phyloP scores from a whole-genome alignment of 2,113 vertebrate species.

The Narcine bancroftii region DNA sequence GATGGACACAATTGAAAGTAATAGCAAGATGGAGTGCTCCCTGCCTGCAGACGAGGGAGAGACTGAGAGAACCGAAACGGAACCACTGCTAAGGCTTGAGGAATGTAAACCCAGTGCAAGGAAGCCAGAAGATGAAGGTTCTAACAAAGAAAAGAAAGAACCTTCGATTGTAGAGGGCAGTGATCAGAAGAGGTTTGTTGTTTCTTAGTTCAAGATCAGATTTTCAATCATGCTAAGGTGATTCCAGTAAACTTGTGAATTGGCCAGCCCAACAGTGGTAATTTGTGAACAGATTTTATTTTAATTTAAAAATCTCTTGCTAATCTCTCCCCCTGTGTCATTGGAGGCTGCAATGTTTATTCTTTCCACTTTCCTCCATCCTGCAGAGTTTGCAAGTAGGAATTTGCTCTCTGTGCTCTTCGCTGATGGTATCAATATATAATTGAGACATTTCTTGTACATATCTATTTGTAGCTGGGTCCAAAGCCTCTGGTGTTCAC shows the following conservation, averaged over 20 bases:
- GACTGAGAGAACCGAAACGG: conserved; percentile 51
- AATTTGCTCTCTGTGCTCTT: conserved; percentile 6
- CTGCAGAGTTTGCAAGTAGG: conserved; percentile 23
- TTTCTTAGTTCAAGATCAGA: conserved; percentile 96
- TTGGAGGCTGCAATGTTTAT: conserved; percentile 25
- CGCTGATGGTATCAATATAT: not conserved
- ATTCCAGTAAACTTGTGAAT: conserved; percentile 34
- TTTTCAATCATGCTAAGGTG: conserved; percentile 57
- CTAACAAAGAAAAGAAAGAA: conserved; percentile 79
- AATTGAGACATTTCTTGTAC: not conserved
- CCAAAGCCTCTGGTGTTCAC: not conserved
- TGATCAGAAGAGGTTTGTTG: conserved; percentile 99
- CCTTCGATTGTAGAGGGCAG: conserved; percentile 91
- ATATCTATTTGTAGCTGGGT: not conserved
- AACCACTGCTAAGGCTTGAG: conserved; percentile 59
- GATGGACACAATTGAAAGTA: conserved; percentile 60
- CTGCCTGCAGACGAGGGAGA: conserved; percentile 51
- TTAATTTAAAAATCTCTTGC: conserved; percentile 19
- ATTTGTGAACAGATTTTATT: conserved; percentile 18
- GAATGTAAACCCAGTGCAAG: conserved; percentile 70
- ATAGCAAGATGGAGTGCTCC: conserved; percentile 71
- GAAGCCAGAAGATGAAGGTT: conserved; percentile 73
- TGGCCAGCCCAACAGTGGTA: not conserved
- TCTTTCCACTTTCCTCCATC: conserved; percentile 21
- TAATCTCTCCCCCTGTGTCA: not conserved